Evolutionary conservation across 2,888 invertebrate genomes (phyloP).

Genomic region (Quadroppia sp.): DNA sequence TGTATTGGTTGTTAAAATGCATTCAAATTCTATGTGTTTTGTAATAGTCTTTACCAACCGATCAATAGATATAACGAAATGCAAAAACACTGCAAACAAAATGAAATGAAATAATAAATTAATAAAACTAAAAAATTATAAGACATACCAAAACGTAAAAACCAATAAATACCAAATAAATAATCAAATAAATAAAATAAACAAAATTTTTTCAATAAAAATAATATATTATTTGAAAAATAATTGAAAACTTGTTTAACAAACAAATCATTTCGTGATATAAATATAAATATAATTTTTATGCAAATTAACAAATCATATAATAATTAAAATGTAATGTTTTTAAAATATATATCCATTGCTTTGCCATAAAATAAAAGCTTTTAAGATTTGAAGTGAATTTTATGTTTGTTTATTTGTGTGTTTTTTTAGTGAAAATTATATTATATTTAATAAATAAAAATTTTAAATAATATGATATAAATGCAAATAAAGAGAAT

Average conservation of each 20-base stretch:
- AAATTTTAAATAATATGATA: background rate
- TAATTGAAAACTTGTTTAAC: slow-evolving; percentile 27
- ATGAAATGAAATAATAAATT: background rate
- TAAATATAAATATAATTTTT: background rate
- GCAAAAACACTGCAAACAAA: slow-evolving; percentile 27
- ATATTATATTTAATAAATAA: background rate
- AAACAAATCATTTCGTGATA: slow-evolving; percentile 34
- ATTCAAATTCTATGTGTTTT: background rate
- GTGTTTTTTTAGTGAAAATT: slow-evolving; percentile 8
- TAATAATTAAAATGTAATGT: background rate
- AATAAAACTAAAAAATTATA: slow-evolving; percentile 7
- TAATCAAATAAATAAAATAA: slow-evolving; percentile 31
- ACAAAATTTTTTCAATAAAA: slow-evolving; percentile 23
- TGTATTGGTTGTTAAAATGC: background rate
- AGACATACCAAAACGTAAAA: slow-evolving; percentile 24
- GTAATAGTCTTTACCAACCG: slow-evolving; percentile 1
- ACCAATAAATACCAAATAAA: background rate
- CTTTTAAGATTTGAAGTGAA: background rate
- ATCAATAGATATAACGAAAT: slow-evolving; percentile 29
- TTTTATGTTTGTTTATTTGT: background rate
- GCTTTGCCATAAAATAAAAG: slow-evolving; percentile 26
- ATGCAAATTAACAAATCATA: slow-evolving; percentile 22
- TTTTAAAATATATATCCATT: background rate
- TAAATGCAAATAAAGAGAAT: slow-evolving; percentile 6
- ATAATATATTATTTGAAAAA: slow-evolving; percentile 36